A percentile compares a stretch with the other conserved stretches of the same genome.
Evolutionary conservation across 2,888 invertebrate genomes (phyloP).

Genomic region (Drosophila nigricruria): DNA sequence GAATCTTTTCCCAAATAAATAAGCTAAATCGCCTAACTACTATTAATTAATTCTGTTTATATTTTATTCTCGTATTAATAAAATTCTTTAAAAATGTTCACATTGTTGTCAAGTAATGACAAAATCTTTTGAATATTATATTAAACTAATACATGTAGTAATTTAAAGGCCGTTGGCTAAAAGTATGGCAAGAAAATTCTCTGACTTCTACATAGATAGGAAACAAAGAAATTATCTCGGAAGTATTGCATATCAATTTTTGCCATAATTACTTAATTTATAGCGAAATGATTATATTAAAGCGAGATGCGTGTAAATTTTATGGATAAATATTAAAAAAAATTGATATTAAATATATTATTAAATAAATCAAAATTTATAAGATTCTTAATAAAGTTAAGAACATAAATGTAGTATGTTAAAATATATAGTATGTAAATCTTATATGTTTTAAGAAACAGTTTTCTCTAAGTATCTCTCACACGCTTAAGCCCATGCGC

Average conservation of each 20-base stretch:
- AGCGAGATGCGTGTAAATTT: background rate
- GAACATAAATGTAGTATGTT: background rate
- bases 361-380: background rate
- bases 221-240: background rate
- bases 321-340: background rate
- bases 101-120: too few relatives aligned
- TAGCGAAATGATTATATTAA: background rate
- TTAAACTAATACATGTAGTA: background rate
- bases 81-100: too few relatives aligned
- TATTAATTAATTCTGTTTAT: too few relatives aligned
- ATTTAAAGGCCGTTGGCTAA: background rate
- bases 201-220: too few relatives aligned
- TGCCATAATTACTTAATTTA: background rate
- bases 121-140: background rate
- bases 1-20: background rate
- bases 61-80: too few relatives aligned
- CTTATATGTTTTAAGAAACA: background rate
- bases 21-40: background rate
- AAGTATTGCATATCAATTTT: background rate
- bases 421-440: background rate
- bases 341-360: background rate
- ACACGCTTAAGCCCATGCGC: background rate
- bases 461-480: background rate
- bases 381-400: too few relatives aligned
- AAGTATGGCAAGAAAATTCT: slow-evolving; percentile 10